A percentile compares a stretch with the other conserved stretches of the same genome.
phyloP scores from a whole-genome alignment of 92 coral and sea anemone species.

The Phenganax marumi region DNA sequence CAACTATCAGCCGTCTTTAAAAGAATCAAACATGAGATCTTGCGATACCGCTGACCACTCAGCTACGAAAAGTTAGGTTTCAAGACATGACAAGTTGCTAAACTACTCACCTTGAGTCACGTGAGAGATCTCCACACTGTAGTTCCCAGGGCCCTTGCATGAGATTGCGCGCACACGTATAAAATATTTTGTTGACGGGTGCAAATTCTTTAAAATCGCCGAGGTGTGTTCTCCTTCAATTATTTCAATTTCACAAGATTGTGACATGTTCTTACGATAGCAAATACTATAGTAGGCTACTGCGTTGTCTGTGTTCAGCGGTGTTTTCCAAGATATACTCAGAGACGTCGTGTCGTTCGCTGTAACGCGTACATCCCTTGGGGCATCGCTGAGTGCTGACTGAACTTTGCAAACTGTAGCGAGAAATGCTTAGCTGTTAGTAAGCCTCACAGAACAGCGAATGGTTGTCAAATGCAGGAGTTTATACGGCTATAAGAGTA shows the following conservation, averaged over 20 bases:
- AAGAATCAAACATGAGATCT: no score
- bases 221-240: background rate
- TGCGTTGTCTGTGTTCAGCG: slow-evolving; percentile 9
- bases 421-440: background rate
- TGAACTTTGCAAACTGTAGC: background rate
- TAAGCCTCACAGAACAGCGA: no score
- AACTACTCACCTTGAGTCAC: background rate
- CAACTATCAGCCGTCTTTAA: background rate
- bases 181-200: slow-evolving; percentile 16
- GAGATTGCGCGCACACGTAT: slow-evolving; percentile 35
- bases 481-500: no score
- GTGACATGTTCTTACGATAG: slow-evolving; percentile 14
- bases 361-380: slow-evolving; percentile 28
- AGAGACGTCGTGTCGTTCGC: background rate
- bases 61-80: no score
- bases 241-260: slow-evolving; percentile 7
- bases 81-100: background rate
- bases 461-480: no score
- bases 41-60: no score
- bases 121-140: slow-evolving; percentile 10
- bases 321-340: slow-evolving; percentile 10
- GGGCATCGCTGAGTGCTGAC: slow-evolving; percentile 4
- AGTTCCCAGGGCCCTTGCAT: slow-evolving; percentile 43
- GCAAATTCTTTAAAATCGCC: slow-evolving; percentile 29
- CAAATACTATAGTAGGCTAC: slow-evolving; percentile 22